phyloP scores from a whole-genome alignment of 2,888 invertebrate genomes.

The Tridacna crocea region DNA sequence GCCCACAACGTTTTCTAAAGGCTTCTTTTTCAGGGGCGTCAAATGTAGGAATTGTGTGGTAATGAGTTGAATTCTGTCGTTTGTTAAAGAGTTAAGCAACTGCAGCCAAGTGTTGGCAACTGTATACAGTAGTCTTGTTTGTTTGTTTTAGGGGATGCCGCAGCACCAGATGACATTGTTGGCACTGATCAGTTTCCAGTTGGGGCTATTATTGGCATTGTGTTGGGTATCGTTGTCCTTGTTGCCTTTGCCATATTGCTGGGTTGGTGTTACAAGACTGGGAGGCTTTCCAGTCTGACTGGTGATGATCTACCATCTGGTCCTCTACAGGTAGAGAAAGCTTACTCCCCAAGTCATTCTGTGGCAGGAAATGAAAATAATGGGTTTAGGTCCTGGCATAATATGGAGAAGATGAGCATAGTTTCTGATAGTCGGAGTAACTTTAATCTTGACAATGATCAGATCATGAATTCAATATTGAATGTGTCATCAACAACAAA shows the following conservation, averaged over 20 bases:
- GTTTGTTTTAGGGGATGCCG: slow-evolving; percentile 66
- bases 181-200: slow-evolving; percentile 66
- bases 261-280: slow-evolving; percentile 75
- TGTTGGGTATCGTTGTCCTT: slow-evolving; percentile 69
- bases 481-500: slow-evolving; percentile 20
- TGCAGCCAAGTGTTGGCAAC: too few relatives aligned
- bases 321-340: slow-evolving; percentile 17
- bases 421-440: slow-evolving; percentile 50
- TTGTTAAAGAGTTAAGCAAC: too few relatives aligned
- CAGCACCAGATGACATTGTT: slow-evolving; percentile 63
- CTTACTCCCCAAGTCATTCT: not conserved
- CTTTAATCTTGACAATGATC: slow-evolving; percentile 59
- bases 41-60: too few relatives aligned
- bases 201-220: slow-evolving; percentile 76
- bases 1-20: too few relatives aligned
- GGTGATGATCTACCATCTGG: slow-evolving; percentile 5
- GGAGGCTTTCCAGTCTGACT: slow-evolving; percentile 60
- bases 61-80: too few relatives aligned
- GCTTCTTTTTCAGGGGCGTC: too few relatives aligned
- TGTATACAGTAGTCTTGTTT: too few relatives aligned
- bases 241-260: slow-evolving; percentile 69
- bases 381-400: slow-evolving; percentile 55
- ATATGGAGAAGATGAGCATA: slow-evolving; percentile 40
- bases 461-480: slow-evolving; percentile 58
- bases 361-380: slow-evolving; percentile 29